Base-by-base conservation (phyloP, 35 echinoderm and acorn worm genomes). In the Heliocidaris tuberculata region DNA sequence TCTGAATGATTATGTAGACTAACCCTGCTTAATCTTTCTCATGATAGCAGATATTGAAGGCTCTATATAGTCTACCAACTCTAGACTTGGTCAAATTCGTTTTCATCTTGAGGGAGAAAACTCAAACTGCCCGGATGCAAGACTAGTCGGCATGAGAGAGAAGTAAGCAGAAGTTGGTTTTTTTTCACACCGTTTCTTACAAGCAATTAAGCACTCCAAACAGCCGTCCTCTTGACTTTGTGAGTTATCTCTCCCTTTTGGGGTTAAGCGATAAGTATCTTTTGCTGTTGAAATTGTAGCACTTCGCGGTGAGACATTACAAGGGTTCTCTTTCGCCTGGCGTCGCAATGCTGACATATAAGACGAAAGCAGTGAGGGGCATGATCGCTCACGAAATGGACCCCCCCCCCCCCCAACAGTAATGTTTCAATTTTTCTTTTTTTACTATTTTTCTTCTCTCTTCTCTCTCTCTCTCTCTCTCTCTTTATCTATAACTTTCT, bases 181-280 rank as follows among this genome's bases (percentile, higher is more conserved):
- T 71, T 78, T 78, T n/a, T 78, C 65, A 42, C 87, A 89, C 31
- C 31, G 31, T 89, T 89, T 48, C 47, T 89, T 48, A 32, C 87
- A 48, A 89, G 87, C 87, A 89, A 89, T 89, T 89, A 89, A 89
- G 87, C 29, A 89, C 87, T 89, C 87, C 31, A 89, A 89, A 89
- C 31, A 89, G 31, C 31, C 87, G 1, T 19, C 31, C 87, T 89
- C 87, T 89, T 89, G 87, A 48, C 31, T 78, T 19, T 29, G 65
- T 78, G 65, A n/a, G 65, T 24, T 78, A 78, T 78, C 65, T 78
- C 65, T 78, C 65, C 65, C 65, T 78, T 78, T 78, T 78, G 65
- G 65, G 87, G 87, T 48, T 48, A 89, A 89, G 65, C 65, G 87
- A 89, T 89, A 89, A 89, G 87, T 89, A 89, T 89, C 87, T 89